Conservation (phyloP, 2,888 invertebrate species). For the Terebella lapidaria region DNA sequence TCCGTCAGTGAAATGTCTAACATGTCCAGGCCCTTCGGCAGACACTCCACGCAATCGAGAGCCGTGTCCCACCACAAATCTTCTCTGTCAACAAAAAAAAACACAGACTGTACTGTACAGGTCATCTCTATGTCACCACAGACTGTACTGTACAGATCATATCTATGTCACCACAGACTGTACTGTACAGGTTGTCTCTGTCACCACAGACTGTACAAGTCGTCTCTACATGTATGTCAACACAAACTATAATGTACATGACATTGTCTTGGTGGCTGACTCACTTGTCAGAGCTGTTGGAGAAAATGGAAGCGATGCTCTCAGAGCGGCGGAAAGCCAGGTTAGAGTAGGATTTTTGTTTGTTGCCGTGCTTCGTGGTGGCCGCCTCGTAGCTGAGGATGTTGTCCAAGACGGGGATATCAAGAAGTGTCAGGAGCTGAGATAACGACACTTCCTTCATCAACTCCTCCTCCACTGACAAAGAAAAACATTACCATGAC, state of each 20-base stretch:
- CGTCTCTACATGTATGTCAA: too few relatives aligned
- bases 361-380: neutral
- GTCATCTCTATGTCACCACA: too few relatives aligned
- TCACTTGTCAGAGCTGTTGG: slow-evolving; percentile 2
- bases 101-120: too few relatives aligned
- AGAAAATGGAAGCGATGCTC: slow-evolving; percentile 13
- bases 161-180: too few relatives aligned
- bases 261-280: too few relatives aligned
- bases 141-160: too few relatives aligned
- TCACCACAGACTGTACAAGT: too few relatives aligned
- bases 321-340: slow-evolving; percentile 21
- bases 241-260: too few relatives aligned
- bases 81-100: slow-evolving; percentile 6
- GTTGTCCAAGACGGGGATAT: slow-evolving; percentile 44
- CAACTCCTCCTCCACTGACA: slow-evolving; percentile 31
- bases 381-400: slow-evolving; percentile 17
- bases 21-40: slow-evolving; percentile 37
- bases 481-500: neutral
- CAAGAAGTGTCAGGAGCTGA: slow-evolving; percentile 42
- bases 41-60: slow-evolving; percentile 39
- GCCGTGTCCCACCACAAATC: slow-evolving; percentile 42
- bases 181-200: too few relatives aligned
- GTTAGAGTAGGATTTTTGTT: slow-evolving; percentile 15
- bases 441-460: slow-evolving; percentile 44
- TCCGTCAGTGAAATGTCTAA: slow-evolving; percentile 36